phyloP scores from a whole-genome alignment of 2,797 vertebrate species.

The Aotus griseimembra region DNA sequence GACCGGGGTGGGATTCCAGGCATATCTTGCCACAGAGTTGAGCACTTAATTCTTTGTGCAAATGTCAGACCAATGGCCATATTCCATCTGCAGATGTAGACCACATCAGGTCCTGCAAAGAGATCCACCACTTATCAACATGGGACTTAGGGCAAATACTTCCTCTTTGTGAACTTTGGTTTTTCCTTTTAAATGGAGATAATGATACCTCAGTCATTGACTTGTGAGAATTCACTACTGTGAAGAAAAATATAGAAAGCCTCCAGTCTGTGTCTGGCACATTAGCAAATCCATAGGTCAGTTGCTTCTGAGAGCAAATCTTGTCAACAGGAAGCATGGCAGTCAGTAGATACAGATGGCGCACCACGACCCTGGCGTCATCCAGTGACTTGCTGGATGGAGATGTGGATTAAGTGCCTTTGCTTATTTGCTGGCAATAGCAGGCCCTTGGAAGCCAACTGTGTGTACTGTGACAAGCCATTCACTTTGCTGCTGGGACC shows the following conservation, averaged over 20 bases:
- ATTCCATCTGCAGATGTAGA: background rate
- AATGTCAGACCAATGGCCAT: background rate
- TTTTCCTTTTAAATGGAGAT: background rate
- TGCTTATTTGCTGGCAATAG: background rate
- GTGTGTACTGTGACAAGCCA: background rate
- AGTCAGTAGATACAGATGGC: background rate
- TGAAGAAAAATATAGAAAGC: background rate
- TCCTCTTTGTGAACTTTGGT: background rate
- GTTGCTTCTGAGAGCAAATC: background rate
- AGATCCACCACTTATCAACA: background rate
- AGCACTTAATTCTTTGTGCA: background rate
- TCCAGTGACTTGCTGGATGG: background rate
- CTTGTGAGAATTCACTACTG: background rate
- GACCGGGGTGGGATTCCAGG: background rate
- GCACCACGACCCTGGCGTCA: background rate
- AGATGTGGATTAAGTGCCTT: background rate
- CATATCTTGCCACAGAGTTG: background rate
- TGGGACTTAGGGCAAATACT: background rate
- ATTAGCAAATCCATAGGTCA: background rate
- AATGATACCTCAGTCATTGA: background rate
- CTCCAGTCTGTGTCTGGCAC: background rate
- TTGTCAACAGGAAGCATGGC: background rate
- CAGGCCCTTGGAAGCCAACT: fast-evolving
- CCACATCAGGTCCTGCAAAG: too few species aligned
- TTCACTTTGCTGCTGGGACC: background rate